These are phyloP conservation scores for Heliconius ethilla DNA, from an alignment of 2,888 invertebrate species.

Conservation along the genomic window DNA sequence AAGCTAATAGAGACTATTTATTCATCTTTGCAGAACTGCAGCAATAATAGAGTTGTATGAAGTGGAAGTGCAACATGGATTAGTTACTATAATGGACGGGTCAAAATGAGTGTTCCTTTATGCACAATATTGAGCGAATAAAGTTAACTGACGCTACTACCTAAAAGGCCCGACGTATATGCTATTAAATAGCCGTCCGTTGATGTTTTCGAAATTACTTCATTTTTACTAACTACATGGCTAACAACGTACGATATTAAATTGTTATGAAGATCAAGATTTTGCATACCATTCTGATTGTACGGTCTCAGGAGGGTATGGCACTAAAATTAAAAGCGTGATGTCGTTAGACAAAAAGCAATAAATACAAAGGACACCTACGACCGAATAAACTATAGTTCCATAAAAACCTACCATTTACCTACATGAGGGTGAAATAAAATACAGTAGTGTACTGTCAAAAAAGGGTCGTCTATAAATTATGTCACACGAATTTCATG, in stretches of 20 bases:
- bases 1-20: background rate
- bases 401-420: slow-evolving; percentile 14
- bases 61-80: slow-evolving; percentile 34
- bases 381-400: slow-evolving; percentile 18
- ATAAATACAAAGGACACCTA: slow-evolving; percentile 32
- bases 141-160: slow-evolving; percentile 26
- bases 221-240: slow-evolving; percentile 18
- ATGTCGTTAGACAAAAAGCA: slow-evolving; percentile 47
- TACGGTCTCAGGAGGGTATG: slow-evolving; percentile 56
- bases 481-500: no score
- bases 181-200: slow-evolving; percentile 17
- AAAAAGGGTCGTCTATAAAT: no score
- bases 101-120: slow-evolving; percentile 51
- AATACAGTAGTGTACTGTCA: background rate
- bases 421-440: slow-evolving; percentile 14
- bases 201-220: background rate
- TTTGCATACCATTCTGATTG: slow-evolving; percentile 32
- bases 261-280: slow-evolving; percentile 5
- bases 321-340: slow-evolving; percentile 63
- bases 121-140: slow-evolving; percentile 61
- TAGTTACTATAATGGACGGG: slow-evolving; percentile 69
- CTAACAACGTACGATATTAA: background rate
- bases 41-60: background rate
- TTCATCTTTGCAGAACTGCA: background rate
- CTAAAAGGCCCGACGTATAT: slow-evolving; percentile 30